A percentile compares a stretch with the other conserved stretches of the same genome.
phyloP scores from a whole-genome alignment of 1,140 invertebrate species.

The Chironomus striatipennis region DNA sequence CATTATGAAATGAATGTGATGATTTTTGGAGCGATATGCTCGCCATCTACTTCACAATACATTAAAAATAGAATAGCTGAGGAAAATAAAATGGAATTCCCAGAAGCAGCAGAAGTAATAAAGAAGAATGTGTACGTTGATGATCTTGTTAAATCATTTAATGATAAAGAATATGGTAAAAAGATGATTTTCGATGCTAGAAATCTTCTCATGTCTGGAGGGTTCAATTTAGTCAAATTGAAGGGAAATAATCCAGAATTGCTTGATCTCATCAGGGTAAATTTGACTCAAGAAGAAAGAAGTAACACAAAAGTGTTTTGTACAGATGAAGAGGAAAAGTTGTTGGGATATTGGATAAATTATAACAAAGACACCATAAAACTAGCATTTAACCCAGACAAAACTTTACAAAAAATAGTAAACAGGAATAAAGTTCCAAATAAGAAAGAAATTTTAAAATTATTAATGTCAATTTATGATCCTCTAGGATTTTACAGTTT shows the following conservation, averaged over 20 bases:
- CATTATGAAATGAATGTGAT: constrained; percentile 25
- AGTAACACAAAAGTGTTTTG: too few relatives aligned
- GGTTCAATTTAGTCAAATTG: not conserved
- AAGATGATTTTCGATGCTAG: not conserved
- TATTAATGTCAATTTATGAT: not conserved
- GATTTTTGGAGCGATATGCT: constrained; percentile 27
- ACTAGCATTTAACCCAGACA: not conserved
- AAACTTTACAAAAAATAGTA: not conserved
- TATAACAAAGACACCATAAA: not conserved
- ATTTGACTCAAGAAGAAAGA: not conserved
- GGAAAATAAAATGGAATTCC: constrained; percentile 27
- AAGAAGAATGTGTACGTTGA: constrained; percentile 37
- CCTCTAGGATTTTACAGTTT: not conserved
- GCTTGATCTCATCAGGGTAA: not conserved
- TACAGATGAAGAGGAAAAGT: not conserved
- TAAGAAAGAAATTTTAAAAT: not conserved
- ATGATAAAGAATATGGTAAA: not conserved
- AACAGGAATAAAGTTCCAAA: not conserved
- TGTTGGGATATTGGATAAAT: not conserved
- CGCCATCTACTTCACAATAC: constrained; percentile 27
- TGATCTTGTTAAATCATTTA: constrained; percentile 29
- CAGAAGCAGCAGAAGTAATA: constrained; percentile 31
- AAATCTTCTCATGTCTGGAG: not conserved
- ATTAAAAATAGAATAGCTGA: constrained; percentile 30
- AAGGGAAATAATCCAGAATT: not conserved